phyloP scores from a whole-genome alignment of 2,888 invertebrate genomes.

The Mythimna lalbum region DNA sequence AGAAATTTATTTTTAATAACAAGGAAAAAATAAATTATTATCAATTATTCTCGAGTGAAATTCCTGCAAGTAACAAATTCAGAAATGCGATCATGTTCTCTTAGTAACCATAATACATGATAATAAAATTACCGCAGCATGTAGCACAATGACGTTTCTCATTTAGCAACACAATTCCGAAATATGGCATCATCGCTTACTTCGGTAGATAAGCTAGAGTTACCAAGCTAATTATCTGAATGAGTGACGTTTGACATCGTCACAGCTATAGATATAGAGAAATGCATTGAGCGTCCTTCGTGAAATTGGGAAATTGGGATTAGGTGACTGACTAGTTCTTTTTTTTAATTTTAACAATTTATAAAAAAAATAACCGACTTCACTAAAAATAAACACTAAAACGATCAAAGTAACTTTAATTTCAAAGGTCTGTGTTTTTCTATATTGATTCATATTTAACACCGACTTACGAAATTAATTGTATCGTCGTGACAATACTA shows the following conservation, averaged over 20 bases:
- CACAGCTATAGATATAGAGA: constrained; percentile 11
- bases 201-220: constrained; percentile 8
- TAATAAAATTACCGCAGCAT: neutral
- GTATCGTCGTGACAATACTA: no score
- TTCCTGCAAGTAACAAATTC: neutral
- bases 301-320: no score
- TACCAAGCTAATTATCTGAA: constrained; percentile 44
- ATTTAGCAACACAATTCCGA: constrained; percentile 1
- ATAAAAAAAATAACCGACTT: no score
- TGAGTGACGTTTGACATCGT: constrained; percentile 38
- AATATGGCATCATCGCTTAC: neutral
- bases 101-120: neutral
- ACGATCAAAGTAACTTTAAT: no score
- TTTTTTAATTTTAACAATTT: no score
- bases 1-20: no score
- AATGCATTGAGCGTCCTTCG: neutral
- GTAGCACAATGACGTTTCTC: neutral
- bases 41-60: neutral
- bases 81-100: neutral
- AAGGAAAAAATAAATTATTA: no score
- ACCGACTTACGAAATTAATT: no score
- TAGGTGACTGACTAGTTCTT: no score
- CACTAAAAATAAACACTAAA: no score
- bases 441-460: no score
- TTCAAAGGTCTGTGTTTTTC: no score